A percentile compares a stretch with the other conserved stretches of the same genome.
Evolutionary conservation across 2,113 vertebrate species (phyloP).

Genomic region (Promerops cafer): DNA sequence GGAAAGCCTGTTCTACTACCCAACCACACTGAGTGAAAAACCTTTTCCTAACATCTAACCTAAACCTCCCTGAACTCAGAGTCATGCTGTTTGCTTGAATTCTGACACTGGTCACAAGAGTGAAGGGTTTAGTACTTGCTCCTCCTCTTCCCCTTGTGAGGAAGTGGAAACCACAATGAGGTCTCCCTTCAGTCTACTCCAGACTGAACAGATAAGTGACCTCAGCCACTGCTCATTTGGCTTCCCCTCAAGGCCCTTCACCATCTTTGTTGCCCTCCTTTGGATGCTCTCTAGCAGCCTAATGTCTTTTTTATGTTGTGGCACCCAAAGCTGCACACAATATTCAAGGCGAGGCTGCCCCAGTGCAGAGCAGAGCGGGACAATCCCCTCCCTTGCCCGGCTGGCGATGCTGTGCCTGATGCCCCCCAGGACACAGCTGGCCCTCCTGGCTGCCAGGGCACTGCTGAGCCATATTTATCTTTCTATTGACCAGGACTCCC

Average conservation of each 20-base stretch:
- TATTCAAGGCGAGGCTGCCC: fast-evolving
- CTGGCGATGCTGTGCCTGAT: background rate
- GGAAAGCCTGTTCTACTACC: background rate
- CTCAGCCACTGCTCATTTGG: background rate
- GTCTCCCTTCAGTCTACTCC: background rate
- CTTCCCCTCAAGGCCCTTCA: background rate
- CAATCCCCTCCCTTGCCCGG: background rate
- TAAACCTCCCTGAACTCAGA: background rate
- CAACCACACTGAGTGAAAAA: background rate
- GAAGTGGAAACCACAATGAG: background rate
- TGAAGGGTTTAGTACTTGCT: background rate
- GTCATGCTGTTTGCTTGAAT: background rate
- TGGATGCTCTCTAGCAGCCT: background rate
- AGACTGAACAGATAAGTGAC: background rate
- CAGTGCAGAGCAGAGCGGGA: background rate
- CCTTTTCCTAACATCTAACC: background rate
- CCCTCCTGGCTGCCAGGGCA: background rate
- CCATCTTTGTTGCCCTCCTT: background rate
- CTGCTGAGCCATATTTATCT: background rate
- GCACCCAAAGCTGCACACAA: background rate
- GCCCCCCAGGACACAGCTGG: fast-evolving
- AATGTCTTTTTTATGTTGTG: background rate
- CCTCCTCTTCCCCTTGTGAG: background rate
- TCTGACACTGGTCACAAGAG: background rate
- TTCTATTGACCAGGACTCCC: background rate